A percentile compares a stretch with the other conserved stretches of the same genome.
Evolutionary conservation across 2,113 vertebrate genomes (phyloP).

Genomic region (Semicossyphus pulcher): DNA sequence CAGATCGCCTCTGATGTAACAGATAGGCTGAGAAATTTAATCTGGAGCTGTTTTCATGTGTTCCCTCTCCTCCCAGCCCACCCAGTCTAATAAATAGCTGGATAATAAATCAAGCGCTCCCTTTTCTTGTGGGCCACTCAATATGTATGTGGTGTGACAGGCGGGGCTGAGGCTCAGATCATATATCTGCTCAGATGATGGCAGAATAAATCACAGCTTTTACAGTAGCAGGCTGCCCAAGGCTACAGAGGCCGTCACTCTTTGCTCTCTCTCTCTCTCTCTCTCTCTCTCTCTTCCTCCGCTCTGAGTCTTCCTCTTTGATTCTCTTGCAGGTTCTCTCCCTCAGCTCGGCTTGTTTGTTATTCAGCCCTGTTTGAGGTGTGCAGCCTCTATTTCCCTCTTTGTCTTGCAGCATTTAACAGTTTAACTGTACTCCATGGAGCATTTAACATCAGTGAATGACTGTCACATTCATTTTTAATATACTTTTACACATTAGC

Average conservation of each 20-base stretch:
- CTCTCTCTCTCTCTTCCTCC: neutral
- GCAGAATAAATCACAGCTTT: slow-evolving; percentile 79
- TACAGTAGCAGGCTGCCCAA: slow-evolving; percentile 74
- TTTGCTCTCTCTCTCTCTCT: slow-evolving; percentile 6
- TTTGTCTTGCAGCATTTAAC: slow-evolving; percentile 6
- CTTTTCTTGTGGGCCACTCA: slow-evolving; percentile 60
- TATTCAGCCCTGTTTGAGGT: slow-evolving; percentile 31
- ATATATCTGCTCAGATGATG: slow-evolving; percentile 78
- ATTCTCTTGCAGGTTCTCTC: slow-evolving; percentile 30
- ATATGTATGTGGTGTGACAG: slow-evolving; percentile 74
- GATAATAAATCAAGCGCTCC: slow-evolving; percentile 77
- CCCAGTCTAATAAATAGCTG: slow-evolving; percentile 67
- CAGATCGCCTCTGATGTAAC: slow-evolving; percentile 40
- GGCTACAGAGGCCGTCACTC: slow-evolving; percentile 54
- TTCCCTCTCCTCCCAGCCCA: slow-evolving; percentile 15
- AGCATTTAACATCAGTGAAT: slow-evolving; percentile 9
- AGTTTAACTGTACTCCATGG: neutral
- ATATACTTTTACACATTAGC: slow-evolving; percentile 8
- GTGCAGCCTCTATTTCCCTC: slow-evolving; percentile 10
- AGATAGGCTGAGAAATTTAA: slow-evolving; percentile 42
- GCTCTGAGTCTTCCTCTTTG: slow-evolving; percentile 3
- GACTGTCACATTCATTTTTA: slow-evolving; percentile 13
- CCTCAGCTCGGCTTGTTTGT: slow-evolving; percentile 35
- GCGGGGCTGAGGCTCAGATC: slow-evolving; percentile 51
- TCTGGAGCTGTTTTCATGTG: slow-evolving; percentile 38